A percentile compares a stretch with the other conserved stretches of the same genome.
Conservation (phyloP, 2,113 vertebrate genomes). For the Acrocephalus kingi region DNA sequence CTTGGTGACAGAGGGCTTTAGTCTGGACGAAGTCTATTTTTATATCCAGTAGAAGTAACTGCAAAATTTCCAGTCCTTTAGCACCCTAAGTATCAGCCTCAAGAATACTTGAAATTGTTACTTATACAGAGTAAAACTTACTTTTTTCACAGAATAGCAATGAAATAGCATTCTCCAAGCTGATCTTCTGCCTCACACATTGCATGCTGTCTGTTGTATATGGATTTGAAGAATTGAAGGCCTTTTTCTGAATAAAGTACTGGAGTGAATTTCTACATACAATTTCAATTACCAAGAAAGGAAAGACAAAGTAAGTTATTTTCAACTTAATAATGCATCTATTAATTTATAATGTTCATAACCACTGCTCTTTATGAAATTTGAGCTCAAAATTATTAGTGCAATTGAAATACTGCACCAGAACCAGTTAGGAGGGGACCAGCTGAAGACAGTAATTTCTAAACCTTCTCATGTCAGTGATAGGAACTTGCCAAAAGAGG, state of each 20-base stretch:
- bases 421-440: neutral
- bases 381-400: neutral
- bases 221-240: neutral
- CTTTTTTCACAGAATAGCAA: neutral
- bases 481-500: neutral
- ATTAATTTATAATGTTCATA: neutral
- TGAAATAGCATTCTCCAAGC: neutral
- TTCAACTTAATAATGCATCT: neutral
- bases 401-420: neutral
- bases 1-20: neutral
- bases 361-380: neutral
- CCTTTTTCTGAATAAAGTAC: neutral
- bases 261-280: neutral
- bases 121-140: neutral
- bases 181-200: neutral
- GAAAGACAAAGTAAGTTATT: neutral
- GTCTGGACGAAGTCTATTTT: neutral
- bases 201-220: no score
- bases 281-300: neutral
- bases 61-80: neutral
- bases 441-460: neutral
- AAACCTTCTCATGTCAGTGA: neutral
- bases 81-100: neutral
- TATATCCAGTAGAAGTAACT: neutral
- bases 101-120: neutral